phyloP scores from a whole-genome alignment of 2,113 vertebrate species.

The Myrmecobius fasciatus region DNA sequence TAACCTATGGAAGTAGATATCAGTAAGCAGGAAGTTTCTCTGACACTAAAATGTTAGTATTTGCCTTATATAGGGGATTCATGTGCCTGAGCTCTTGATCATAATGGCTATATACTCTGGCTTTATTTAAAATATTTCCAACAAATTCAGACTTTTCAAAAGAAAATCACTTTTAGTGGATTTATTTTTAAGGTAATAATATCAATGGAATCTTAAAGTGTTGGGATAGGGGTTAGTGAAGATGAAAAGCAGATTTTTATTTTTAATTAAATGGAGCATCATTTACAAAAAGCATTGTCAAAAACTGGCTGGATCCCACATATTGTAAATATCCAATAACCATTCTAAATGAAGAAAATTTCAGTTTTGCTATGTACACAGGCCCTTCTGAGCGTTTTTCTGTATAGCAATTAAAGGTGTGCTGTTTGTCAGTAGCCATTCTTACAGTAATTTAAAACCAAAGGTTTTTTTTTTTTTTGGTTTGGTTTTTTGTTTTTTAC shows the following conservation, averaged over 20 bases:
- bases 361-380: constrained; percentile 62
- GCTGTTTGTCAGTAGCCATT: constrained; percentile 74
- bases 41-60: background rate
- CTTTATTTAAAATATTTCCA: constrained; percentile 32
- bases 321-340: constrained; percentile 63
- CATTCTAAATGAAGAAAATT: constrained; percentile 67
- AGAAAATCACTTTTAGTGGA: constrained; percentile 35
- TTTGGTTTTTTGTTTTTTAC: constrained; percentile 67
- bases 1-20: constrained; percentile 35
- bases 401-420: constrained; percentile 69
- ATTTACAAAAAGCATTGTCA: constrained; percentile 73
- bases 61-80: background rate
- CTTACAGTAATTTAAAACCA: constrained; percentile 84
- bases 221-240: constrained; percentile 44
- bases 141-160: constrained; percentile 31
- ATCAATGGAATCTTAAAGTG: constrained; percentile 42
- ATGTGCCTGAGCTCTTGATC: constrained; percentile 47
- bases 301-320: constrained; percentile 55
- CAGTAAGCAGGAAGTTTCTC: constrained; percentile 34
- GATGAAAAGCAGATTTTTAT: constrained; percentile 58
- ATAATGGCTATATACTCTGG: constrained; percentile 18
- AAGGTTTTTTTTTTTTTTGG: too few species aligned
- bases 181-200: constrained; percentile 56
- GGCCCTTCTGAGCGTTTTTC: constrained; percentile 65
- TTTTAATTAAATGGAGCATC: constrained; percentile 68